Conservation (phyloP, 2,888 invertebrate species). For the Trachelus troglodyta region DNA sequence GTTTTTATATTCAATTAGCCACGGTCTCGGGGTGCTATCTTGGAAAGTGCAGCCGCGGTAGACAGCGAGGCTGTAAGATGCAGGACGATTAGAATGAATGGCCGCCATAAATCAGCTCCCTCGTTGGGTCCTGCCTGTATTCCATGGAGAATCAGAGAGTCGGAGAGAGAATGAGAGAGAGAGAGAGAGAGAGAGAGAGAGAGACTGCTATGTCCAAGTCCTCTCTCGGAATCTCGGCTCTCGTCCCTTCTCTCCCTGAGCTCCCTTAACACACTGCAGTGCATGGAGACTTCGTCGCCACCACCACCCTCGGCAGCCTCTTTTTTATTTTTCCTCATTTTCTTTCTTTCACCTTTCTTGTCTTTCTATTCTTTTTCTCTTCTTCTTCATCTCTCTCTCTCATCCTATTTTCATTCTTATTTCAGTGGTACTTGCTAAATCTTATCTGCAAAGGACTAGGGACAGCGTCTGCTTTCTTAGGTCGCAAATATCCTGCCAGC, state of each 20-base stretch:
- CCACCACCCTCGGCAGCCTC: slow-evolving; percentile 10
- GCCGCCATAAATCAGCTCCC: slow-evolving; percentile 58
- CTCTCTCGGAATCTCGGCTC: slow-evolving; percentile 10
- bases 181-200: slow-evolving; percentile 5
- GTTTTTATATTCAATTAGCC: slow-evolving; percentile 62
- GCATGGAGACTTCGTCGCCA: slow-evolving; percentile 15
- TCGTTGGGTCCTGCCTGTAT: slow-evolving; percentile 41
- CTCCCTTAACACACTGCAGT: neutral
- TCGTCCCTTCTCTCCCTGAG: neutral
- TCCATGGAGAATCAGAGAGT: neutral
- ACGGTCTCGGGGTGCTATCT: slow-evolving; percentile 45
- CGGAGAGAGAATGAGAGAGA: slow-evolving; percentile 6
- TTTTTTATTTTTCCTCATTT: neutral
- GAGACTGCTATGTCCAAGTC: slow-evolving; percentile 22
- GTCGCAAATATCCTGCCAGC: neutral
- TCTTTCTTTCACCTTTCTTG: slow-evolving; percentile 12
- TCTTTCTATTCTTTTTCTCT: slow-evolving; percentile 6
- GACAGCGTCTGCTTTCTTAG: neutral
- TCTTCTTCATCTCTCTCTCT: slow-evolving; percentile 9
- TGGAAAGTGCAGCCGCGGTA: slow-evolving; percentile 51
- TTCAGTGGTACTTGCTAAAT: neutral
- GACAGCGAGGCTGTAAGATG: slow-evolving; percentile 51
- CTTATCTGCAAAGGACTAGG: neutral
- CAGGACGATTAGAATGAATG: slow-evolving; percentile 62
- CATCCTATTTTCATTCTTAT: neutral